Conservation (phyloP, 1,140 invertebrate species). For the Drosophila ercepeae region DNA sequence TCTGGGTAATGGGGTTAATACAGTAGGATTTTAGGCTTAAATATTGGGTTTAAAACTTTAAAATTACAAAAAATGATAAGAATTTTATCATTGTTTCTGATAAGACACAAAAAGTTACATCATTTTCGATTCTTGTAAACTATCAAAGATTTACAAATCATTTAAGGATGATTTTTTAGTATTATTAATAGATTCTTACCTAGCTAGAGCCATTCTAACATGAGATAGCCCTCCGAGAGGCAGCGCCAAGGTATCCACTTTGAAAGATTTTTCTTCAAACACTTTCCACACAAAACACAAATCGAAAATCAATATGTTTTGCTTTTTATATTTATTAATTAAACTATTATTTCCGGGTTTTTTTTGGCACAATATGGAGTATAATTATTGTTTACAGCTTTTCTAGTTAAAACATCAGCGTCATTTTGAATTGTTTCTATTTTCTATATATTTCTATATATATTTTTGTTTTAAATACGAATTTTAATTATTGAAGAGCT, state of each 20-base stretch:
- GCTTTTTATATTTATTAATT: conserved; percentile 1
- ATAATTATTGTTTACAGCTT: not conserved
- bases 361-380: conserved; percentile 28
- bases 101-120: conserved; percentile 1
- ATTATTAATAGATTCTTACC: conserved; percentile 84
- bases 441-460: too few relatives aligned
- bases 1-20: too few relatives aligned
- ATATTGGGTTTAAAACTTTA: too few relatives aligned
- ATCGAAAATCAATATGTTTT: conserved; percentile 31
- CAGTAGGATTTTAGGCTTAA: too few relatives aligned
- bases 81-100: not conserved
- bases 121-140: conserved; percentile 10
- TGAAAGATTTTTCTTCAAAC: conserved; percentile 69
- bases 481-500: not conserved
- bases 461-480: not conserved
- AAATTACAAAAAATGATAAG: too few relatives aligned
- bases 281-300: conserved; percentile 45
- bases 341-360: not conserved
- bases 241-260: conserved; percentile 86
- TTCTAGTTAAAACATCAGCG: conserved; percentile 32
- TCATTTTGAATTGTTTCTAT: conserved; percentile 44
- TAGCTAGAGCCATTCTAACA: conserved; percentile 87
- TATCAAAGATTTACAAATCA: too few relatives aligned
- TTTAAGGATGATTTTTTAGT: too few relatives aligned
- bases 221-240: conserved; percentile 86